Conservation (phyloP, 53 echinoderm and acorn worm genomes). For the Echinometra lucunter region DNA sequence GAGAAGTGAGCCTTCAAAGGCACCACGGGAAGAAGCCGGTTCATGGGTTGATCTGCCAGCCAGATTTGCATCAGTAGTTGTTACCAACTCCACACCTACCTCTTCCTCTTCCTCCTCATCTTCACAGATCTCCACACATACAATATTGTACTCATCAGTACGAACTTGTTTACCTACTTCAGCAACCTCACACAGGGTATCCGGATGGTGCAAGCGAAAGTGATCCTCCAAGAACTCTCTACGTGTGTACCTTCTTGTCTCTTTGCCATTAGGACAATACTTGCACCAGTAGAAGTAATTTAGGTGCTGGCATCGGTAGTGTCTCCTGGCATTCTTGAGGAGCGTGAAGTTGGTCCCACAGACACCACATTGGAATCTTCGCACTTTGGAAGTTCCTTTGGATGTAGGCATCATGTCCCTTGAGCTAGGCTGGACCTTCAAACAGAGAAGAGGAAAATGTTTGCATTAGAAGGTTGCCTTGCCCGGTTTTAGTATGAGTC, state of each 20-base stretch:
- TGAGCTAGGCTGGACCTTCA: slow-evolving; percentile 39
- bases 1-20: neutral
- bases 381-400: neutral
- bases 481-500: neutral
- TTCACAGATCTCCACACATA: slow-evolving; percentile 38
- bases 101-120: slow-evolving; percentile 63
- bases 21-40: neutral
- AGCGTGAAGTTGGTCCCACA: slow-evolving; percentile 66
- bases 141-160: slow-evolving; percentile 45
- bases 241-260: slow-evolving; percentile 55
- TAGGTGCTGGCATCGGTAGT: slow-evolving; percentile 61
- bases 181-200: slow-evolving; percentile 45
- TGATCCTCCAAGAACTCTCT: slow-evolving; percentile 59
- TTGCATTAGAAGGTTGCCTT: neutral
- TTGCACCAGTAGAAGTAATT: slow-evolving; percentile 68
- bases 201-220: slow-evolving; percentile 53
- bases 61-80: slow-evolving; percentile 3
- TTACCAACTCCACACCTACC: slow-evolving; percentile 34
- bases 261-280: slow-evolving; percentile 59
- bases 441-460: slow-evolving; percentile 62
- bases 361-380: slow-evolving; percentile 61
- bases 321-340: slow-evolving; percentile 62
- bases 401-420: neutral
- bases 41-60: neutral
- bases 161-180: neutral